Conservation (phyloP, 2,888 invertebrate genomes). For the Nebria brevicollis region DNA sequence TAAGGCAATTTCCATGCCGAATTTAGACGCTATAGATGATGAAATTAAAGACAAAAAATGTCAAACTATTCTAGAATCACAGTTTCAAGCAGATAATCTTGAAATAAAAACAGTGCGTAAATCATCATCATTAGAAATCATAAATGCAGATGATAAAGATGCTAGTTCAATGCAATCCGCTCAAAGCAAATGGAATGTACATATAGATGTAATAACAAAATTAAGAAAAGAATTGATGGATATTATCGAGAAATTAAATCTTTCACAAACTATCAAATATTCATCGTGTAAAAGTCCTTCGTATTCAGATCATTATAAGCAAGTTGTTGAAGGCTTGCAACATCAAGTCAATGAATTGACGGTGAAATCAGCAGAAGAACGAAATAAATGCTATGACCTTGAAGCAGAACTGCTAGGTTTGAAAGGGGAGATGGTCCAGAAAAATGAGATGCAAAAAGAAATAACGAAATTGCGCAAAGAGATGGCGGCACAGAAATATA, state of each 20-base stretch:
- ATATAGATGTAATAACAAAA: constrained; percentile 27
- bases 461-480: constrained; percentile 23
- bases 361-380: constrained; percentile 19
- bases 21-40: constrained; percentile 24
- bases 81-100: background rate
- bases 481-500: constrained; percentile 23
- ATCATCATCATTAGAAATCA: constrained; percentile 36
- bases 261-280: background rate
- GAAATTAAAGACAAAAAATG: background rate
- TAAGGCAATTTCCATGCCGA: constrained; percentile 28
- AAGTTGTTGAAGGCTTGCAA: constrained; percentile 27
- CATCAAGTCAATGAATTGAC: constrained; percentile 32
- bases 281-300: background rate
- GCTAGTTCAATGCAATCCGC: background rate
- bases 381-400: constrained; percentile 17
- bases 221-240: constrained; percentile 34
- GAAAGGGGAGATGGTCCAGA: constrained; percentile 20
- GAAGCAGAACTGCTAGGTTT: constrained; percentile 17
- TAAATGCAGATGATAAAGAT: constrained; percentile 2
- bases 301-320: constrained; percentile 26
- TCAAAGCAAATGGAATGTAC: constrained; percentile 31
- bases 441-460: constrained; percentile 28
- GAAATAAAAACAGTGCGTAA: constrained; percentile 16
- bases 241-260: constrained; percentile 24
- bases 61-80: background rate